Evolutionary conservation across 2,113 vertebrate species (phyloP).

Genomic region (Struthidea cinerea): DNA sequence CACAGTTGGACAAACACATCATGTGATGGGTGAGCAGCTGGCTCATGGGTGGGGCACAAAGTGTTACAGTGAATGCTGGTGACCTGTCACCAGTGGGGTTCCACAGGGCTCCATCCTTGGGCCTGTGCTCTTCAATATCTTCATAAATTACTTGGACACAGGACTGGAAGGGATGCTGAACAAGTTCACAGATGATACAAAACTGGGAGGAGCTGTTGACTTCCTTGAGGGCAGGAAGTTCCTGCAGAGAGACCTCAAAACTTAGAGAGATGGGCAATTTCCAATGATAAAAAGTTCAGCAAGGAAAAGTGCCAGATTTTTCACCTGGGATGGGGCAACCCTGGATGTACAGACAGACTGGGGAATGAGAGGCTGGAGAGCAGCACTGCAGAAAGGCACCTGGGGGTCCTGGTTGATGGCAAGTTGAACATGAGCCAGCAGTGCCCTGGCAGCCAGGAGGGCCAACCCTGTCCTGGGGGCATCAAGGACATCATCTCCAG

Average conservation of each 20-base stretch:
- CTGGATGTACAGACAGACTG: accelerated
- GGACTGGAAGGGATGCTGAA: background rate
- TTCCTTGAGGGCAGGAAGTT: accelerated
- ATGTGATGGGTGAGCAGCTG: too few species aligned
- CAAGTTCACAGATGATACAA: background rate
- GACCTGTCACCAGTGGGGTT: background rate
- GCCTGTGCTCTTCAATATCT: background rate
- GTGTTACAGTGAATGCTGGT: background rate
- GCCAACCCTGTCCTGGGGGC: background rate
- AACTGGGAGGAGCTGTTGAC: background rate
- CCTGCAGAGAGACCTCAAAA: background rate
- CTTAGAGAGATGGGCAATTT: background rate
- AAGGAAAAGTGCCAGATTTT: too few species aligned
- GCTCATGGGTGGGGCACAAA: background rate
- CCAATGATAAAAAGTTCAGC: accelerated
- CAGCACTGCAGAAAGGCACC: background rate
- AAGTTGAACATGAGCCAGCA: background rate
- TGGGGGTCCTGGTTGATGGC: accelerated
- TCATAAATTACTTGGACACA: background rate
- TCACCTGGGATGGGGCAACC: accelerated
- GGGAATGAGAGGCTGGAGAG: accelerated
- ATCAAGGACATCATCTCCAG: background rate
- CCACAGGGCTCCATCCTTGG: background rate
- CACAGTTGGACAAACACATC: background rate
- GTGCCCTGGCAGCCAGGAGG: background rate